Conservation (phyloP, 1,140 invertebrate species). For the Vanessa atalanta region DNA sequence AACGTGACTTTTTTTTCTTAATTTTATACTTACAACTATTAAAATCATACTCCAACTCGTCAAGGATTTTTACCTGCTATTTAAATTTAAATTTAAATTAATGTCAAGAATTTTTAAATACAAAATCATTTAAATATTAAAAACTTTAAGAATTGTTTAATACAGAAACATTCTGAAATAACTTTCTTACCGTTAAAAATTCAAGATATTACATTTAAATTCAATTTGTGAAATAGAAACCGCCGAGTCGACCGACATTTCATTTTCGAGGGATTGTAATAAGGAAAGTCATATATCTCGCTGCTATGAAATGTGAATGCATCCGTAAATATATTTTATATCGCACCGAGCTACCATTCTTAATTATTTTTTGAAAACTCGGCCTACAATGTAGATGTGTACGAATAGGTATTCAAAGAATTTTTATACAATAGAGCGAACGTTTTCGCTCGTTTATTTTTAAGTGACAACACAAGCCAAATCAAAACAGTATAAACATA, state of each 20-base stretch:
- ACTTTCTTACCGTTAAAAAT: background rate
- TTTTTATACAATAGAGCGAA: background rate
- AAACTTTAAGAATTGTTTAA: background rate
- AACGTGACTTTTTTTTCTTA: too few relatives aligned
- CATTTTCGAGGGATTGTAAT: slow-evolving; percentile 17
- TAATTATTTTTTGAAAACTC: slow-evolving; percentile 1
- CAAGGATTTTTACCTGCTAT: too few relatives aligned
- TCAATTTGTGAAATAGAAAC: slow-evolving; percentile 13
- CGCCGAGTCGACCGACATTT: slow-evolving; percentile 7
- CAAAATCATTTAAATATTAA: background rate
- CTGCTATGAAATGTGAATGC: background rate
- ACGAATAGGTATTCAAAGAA: background rate
- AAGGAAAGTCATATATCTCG: slow-evolving; percentile 7
- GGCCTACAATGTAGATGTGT: background rate
- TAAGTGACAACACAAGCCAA: background rate
- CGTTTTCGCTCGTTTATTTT: background rate
- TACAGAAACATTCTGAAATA: background rate
- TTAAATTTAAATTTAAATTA: too few relatives aligned
- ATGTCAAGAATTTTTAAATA: too few relatives aligned
- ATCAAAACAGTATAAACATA: slow-evolving; percentile 6
- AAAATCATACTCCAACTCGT: too few relatives aligned
- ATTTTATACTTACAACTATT: too few relatives aligned
- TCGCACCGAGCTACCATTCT: background rate
- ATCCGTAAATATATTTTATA: slow-evolving; percentile 4
- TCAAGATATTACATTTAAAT: slow-evolving; percentile 14